Conservation (phyloP, 1,140 invertebrate genomes). For the Matsumurasca onukii region DNA sequence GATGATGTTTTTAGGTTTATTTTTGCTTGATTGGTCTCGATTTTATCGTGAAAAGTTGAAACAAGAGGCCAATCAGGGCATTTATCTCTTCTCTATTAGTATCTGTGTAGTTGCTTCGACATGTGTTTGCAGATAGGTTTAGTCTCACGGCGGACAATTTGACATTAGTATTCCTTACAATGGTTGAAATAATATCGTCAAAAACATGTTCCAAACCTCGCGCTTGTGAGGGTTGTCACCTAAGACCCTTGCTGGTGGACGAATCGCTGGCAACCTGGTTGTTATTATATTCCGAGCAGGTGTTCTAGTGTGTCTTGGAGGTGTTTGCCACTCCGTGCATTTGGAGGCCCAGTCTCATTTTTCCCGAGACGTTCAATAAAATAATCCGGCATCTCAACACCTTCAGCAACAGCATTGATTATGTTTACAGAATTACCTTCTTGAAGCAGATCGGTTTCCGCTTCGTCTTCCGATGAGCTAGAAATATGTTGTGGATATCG, state of each 20-base stretch:
- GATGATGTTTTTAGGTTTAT: too few species aligned
- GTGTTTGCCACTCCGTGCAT: too few species aligned
- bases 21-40: too few species aligned
- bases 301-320: neutral
- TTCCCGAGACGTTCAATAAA: neutral
- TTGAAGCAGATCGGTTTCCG: neutral
- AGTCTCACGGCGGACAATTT: too few species aligned
- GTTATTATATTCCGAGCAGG: neutral
- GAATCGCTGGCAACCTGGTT: slow-evolving; percentile 8
- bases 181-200: too few species aligned
- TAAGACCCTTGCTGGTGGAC: neutral
- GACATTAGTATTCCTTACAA: too few species aligned
- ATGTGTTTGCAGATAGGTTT: too few species aligned
- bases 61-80: slow-evolving; percentile 16
- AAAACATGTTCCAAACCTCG: slow-evolving; percentile 7
- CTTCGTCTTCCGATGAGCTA: slow-evolving; percentile 1
- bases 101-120: slow-evolving; percentile 2
- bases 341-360: neutral
- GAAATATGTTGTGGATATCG: too few species aligned
- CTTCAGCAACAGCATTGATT: too few species aligned
- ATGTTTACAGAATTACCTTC: neutral
- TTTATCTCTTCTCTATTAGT: slow-evolving; percentile 21
- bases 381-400: neutral
- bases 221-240: slow-evolving; percentile 10
- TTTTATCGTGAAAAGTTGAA: too few species aligned